A percentile compares a stretch with the other conserved stretches of the same genome.
phyloP scores from a whole-genome alignment of 2,888 invertebrate genomes.

The Drosophila ezoana region DNA sequence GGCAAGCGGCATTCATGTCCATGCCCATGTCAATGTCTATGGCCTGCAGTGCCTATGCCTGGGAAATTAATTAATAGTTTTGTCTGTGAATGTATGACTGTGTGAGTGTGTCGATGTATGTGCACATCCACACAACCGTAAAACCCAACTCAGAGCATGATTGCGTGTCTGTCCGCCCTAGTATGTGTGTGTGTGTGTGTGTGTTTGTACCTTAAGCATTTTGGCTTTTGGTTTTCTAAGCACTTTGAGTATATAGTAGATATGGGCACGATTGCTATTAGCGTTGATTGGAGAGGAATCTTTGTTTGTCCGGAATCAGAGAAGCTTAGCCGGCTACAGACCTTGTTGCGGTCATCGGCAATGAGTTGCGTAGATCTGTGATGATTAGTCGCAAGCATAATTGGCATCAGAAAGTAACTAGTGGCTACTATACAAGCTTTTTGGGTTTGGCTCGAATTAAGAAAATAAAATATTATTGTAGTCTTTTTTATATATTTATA shows the following conservation, averaged over 20 bases:
- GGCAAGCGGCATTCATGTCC: constrained; percentile 49
- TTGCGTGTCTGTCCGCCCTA: constrained; percentile 1
- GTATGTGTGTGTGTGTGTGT: constrained; percentile 3
- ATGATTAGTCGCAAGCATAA: constrained; percentile 21
- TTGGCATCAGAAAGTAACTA: not conserved
- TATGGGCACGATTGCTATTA: constrained; percentile 62
- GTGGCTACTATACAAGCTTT: not conserved
- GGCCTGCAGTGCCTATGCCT: constrained; percentile 58
- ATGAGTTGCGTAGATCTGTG: constrained; percentile 5
- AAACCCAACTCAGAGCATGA: constrained; percentile 1
- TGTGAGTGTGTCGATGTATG: not conserved
- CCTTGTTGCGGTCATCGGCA: constrained; percentile 59
- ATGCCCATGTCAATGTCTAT: constrained; percentile 44
- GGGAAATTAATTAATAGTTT: constrained; percentile 74
- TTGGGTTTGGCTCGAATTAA: too few species aligned
- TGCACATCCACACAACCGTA: constrained; percentile 5
- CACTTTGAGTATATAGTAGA: constrained; percentile 53
- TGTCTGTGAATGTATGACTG: constrained; percentile 15
- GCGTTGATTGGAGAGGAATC: constrained; percentile 66
- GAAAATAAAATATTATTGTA: too few species aligned
- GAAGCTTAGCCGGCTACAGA: constrained; percentile 27
- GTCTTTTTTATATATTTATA: too few species aligned
- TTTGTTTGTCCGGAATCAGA: constrained; percentile 66
- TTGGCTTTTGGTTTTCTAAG: constrained; percentile 73
- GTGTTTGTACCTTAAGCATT: constrained; percentile 43